phyloP scores from a whole-genome alignment of 2,888 invertebrate species.

The Crocallis elinguaria region DNA sequence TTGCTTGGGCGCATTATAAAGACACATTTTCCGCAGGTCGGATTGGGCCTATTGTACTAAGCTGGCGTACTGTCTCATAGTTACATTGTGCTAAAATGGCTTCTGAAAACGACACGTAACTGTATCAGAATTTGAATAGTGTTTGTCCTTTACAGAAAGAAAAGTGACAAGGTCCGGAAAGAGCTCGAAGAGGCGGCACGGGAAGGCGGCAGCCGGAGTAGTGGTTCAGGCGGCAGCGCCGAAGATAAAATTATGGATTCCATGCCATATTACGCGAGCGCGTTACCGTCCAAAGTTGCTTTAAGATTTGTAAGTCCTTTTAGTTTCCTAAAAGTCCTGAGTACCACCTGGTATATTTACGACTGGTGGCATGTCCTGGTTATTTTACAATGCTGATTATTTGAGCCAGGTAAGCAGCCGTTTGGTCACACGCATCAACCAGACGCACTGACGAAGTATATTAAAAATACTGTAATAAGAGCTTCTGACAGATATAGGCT shows the following conservation, averaged over 20 bases:
- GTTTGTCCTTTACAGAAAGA: conserved; percentile 87
- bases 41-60: neutral
- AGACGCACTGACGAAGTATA: no score
- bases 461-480: no score
- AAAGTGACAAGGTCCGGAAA: conserved; percentile 93
- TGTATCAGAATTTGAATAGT: neutral
- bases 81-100: conserved; percentile 5
- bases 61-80: conserved; percentile 9
- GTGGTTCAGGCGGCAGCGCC: conserved; percentile 67
- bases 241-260: conserved; percentile 74
- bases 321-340: no score
- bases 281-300: conserved; percentile 88
- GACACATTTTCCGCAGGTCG: no score
- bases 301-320: conserved; percentile 92
- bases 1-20: no score
- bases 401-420: no score
- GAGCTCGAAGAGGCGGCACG: conserved; percentile 96
- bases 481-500: no score
- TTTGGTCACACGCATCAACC: no score
- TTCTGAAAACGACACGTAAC: neutral
- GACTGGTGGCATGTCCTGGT: no score
- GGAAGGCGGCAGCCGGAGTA: conserved; percentile 85
- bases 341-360: no score
- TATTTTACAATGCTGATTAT: neutral
- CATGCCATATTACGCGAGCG: conserved; percentile 73